Evolutionary conservation across 2,113 vertebrate species (phyloP), one percentile per base, ranked within the genome.

Genomic region (Etheostoma cragini): DNA sequence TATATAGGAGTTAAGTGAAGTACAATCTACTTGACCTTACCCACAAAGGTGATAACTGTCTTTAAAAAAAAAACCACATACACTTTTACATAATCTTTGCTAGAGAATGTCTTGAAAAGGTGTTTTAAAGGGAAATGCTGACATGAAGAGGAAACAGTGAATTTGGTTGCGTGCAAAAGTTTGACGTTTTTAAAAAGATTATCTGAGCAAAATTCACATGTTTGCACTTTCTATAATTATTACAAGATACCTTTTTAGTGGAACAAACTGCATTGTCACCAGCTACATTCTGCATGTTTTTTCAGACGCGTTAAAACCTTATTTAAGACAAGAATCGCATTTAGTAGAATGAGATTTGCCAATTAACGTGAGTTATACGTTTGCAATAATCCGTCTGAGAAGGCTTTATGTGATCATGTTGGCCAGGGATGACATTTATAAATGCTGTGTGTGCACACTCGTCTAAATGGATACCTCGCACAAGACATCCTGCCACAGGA

Each of bases 371-470:
- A 93, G 91, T 91, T 93, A 91, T 93, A 82, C 24, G 87, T 89
- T 89, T 82, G 87, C 82, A 86, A 87, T 90, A 92, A 93, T 92
- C 90, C 21, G 30, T 86, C 81, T 80, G 72, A 82, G 89, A 81
- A 88, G 82, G 81, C 83, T 93, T 94, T 93, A 93, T 93, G 88
- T 89, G 91, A 91, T 90, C 93, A 88, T 90, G 91, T 90, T 92
- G 85, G 88, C 84, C 74, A 54, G 76, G 88, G 83, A 86, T 94
- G 93, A 94, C 93, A 93, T 94, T 94, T 95, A 94, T 93, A 93
- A 94, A 94, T 93, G 93, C 92, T 93, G 91, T 93, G 92, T 93
- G 91, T 84, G 92, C 92, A 92, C 89, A 88, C 88, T 87, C 85
- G 64, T 91, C 90, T 83, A 89, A 94, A 93, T 91, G 93, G 90